These are phyloP conservation scores for Esox niger DNA, from an alignment of 2,113 vertebrate genomes.

Conservation along the genomic window DNA sequence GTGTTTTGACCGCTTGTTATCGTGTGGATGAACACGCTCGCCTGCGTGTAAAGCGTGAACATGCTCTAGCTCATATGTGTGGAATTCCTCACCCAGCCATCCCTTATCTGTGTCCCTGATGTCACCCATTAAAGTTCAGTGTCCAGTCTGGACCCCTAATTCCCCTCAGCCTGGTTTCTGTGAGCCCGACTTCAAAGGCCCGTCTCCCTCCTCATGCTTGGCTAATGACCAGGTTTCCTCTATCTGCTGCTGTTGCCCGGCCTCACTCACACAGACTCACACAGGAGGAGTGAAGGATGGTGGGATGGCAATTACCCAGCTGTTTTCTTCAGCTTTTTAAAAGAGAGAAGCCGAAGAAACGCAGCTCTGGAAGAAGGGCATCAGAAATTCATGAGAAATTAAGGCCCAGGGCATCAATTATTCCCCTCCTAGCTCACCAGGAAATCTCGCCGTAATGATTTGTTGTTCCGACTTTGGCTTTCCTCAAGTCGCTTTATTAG, in stretches of 20 bases:
- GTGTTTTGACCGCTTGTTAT: not conserved
- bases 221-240: conserved; percentile 50
- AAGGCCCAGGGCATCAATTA: conserved; percentile 45
- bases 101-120: conserved; percentile 26
- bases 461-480: not conserved
- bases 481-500: not conserved
- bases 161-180: no score
- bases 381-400: conserved; percentile 45
- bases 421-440: conserved; percentile 38
- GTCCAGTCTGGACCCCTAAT: conserved; percentile 31
- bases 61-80: not conserved
- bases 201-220: conserved; percentile 13
- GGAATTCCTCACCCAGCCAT: not conserved
- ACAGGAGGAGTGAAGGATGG: conserved; percentile 9
- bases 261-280: not conserved
- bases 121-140: conserved; percentile 51
- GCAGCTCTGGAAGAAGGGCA: conserved; percentile 28
- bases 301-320: conserved; percentile 41
- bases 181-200: conserved; percentile 42
- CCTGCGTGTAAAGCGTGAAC: not conserved
- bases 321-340: conserved; percentile 10
- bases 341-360: conserved; percentile 18
- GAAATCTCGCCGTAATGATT: not conserved
- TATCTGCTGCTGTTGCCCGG: conserved; percentile 16
- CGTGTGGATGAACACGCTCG: not conserved